A percentile compares a stretch with the other conserved stretches of the same genome.
Evolutionary conservation across 2,113 vertebrate species (phyloP).

Genomic region (Aleadryas rufinucha): DNA sequence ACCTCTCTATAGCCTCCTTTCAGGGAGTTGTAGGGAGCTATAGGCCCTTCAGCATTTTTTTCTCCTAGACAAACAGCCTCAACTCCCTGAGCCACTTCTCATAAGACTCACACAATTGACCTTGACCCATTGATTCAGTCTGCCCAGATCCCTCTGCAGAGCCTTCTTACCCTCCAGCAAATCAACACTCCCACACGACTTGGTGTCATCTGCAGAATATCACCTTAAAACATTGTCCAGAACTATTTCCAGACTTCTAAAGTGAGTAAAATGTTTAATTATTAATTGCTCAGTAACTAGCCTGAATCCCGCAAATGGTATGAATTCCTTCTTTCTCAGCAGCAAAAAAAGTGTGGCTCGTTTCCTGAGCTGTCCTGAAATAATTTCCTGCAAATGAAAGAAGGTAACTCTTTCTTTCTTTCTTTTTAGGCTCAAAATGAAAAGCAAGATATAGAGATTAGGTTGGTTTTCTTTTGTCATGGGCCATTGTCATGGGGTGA

Average conservation of each 20-base stretch:
- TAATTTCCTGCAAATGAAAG: not conserved
- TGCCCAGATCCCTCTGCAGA: not conserved
- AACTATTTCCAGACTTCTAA: not conserved
- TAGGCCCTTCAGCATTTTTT: not conserved
- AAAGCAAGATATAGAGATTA: not conserved
- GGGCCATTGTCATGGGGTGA: not conserved
- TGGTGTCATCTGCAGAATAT: not conserved
- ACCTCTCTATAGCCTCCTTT: not conserved
- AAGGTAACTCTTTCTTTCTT: not conserved
- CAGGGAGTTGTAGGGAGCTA: not conserved
- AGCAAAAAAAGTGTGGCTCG: not conserved
- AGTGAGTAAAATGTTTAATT: not conserved
- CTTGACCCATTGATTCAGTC: not conserved
- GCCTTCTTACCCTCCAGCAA: not conserved
- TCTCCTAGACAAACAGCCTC: not conserved
- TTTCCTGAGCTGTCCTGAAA: not conserved
- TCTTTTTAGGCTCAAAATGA: not conserved
- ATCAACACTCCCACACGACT: accelerated
- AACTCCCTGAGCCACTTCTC: not conserved
- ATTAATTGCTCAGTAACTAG: not conserved
- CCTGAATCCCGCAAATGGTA: not conserved
- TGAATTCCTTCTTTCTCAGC: not conserved
- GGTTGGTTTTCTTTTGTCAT: not conserved
- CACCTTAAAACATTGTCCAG: not conserved
- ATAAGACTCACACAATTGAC: not conserved